These are phyloP conservation scores for Pentamera pediparva DNA, from an alignment of 53 echinoderm and acorn worm species.

Conservation along the genomic window DNA sequence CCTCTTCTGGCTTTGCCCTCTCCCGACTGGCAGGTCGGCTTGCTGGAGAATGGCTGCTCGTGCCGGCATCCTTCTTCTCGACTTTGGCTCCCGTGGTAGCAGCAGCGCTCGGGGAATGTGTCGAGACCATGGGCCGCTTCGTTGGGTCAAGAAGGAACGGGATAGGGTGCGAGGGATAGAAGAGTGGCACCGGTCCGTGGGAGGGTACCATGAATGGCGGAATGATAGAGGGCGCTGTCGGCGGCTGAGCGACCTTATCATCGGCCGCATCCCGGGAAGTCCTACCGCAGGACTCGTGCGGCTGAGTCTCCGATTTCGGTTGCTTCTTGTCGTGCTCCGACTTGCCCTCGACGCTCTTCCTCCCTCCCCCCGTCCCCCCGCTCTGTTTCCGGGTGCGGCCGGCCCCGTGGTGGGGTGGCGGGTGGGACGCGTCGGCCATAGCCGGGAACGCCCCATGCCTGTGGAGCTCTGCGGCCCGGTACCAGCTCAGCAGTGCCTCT, in stretches of 20 bases:
- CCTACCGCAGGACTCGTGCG: slow-evolving; percentile 15
- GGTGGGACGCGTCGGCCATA: background rate
- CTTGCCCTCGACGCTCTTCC: slow-evolving; percentile 14
- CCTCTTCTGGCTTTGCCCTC: background rate
- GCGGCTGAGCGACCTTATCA: background rate
- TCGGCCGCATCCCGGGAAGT: slow-evolving; percentile 7
- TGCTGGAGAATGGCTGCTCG: slow-evolving; percentile 32
- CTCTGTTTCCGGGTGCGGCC: slow-evolving; percentile 21
- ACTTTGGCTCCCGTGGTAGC: slow-evolving; percentile 22
- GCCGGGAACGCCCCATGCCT: background rate
- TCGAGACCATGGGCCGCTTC: slow-evolving; percentile 14
- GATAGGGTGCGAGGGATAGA: slow-evolving; percentile 71
- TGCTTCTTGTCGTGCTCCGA: slow-evolving; percentile 9
- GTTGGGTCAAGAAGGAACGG: slow-evolving; percentile 72
- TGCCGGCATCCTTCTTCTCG: slow-evolving; percentile 57
- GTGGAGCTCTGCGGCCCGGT: slow-evolving; percentile 1
- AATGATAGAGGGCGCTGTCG: background rate
- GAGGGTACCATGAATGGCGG: slow-evolving; percentile 24
- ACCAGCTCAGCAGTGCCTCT: slow-evolving; percentile 6
- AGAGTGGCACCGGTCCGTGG: slow-evolving; percentile 66
- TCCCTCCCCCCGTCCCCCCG: slow-evolving; percentile 4
- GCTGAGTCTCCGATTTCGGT: background rate
- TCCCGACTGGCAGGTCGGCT: slow-evolving; percentile 8
- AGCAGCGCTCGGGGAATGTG: slow-evolving; percentile 23
- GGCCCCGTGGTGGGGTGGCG: background rate